Conservation (phyloP, 2,888 invertebrate genomes). For the Esperia sulphurella region DNA sequence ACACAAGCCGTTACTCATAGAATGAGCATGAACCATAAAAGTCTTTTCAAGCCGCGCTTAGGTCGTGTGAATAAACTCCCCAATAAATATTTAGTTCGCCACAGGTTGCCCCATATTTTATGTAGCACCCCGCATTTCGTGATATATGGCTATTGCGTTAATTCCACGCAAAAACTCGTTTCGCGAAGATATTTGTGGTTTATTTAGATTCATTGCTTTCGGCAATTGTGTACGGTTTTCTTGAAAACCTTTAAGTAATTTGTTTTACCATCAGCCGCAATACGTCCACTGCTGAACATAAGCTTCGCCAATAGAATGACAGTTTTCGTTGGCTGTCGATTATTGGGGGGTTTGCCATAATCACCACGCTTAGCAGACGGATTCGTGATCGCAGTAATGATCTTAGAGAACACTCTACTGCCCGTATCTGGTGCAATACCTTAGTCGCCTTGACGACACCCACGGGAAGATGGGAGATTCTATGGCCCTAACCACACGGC, state of each 20-base stretch:
- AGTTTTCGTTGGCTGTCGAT: too few species aligned
- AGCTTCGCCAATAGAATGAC: too few species aligned
- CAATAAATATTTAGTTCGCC: slow-evolving; percentile 40
- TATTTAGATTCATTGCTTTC: slow-evolving; percentile 26
- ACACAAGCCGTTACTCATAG: slow-evolving; percentile 5
- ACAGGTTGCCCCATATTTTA: slow-evolving; percentile 27
- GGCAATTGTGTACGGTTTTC: not conserved
- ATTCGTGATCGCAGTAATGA: too few species aligned
- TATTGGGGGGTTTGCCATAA: too few species aligned
- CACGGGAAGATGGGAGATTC: too few species aligned
- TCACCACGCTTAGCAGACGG: too few species aligned
- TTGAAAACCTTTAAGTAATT: not conserved
- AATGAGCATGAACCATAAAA: slow-evolving; percentile 19
- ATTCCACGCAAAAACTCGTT: slow-evolving; percentile 28
- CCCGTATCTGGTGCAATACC: too few species aligned
- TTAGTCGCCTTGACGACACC: too few species aligned
- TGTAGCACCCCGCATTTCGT: slow-evolving; percentile 16
- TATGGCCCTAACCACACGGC: too few species aligned
- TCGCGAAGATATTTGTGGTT: slow-evolving; percentile 12
- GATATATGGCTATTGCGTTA: slow-evolving; percentile 37
- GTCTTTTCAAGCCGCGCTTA: slow-evolving; percentile 19
- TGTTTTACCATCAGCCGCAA: too few species aligned
- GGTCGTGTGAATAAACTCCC: slow-evolving; percentile 28
- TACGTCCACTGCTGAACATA: too few species aligned
- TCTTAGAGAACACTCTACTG: too few species aligned